Percentiles rank a stretch among this genome's conserved stretches.
These are phyloP conservation scores for Agriopis aurantiaria DNA, from an alignment of 2,888 invertebrate genomes.

Conservation along the genomic window DNA sequence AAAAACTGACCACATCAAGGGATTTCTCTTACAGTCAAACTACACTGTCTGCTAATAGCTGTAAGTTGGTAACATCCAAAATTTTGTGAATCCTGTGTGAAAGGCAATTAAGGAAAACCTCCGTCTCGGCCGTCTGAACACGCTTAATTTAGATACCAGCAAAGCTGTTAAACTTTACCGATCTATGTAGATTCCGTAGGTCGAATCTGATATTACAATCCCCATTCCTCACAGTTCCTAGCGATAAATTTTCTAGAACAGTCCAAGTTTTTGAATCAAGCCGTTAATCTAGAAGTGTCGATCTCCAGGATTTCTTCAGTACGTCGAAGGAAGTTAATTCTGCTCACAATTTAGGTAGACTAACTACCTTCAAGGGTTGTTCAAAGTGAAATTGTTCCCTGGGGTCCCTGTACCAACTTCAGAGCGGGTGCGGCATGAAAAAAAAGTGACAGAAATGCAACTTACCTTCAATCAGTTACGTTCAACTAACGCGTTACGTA, in stretches of 20 bases:
- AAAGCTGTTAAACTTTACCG: conserved; percentile 32
- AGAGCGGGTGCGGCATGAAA: conserved; percentile 15
- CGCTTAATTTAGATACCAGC: conserved; percentile 32
- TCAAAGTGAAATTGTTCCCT: conserved; percentile 48
- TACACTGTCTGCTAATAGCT: neutral
- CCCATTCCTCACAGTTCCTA: conserved; percentile 29
- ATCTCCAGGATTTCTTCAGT: conserved; percentile 31
- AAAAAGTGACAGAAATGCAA: neutral
- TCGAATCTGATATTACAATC: conserved; percentile 26
- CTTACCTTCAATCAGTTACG: neutral
- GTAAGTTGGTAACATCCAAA: neutral
- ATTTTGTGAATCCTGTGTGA: neutral
- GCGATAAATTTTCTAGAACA: conserved; percentile 36
- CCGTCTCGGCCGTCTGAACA: conserved; percentile 10
- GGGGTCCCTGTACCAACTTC: conserved; percentile 40
- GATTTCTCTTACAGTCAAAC: too few species aligned
- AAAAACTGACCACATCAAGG: too few species aligned
- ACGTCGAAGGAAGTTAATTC: conserved; percentile 31
- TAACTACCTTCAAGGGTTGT: conserved; percentile 41
- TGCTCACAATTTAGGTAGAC: conserved; percentile 38
- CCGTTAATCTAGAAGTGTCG: conserved; percentile 31
- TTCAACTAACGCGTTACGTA: too few species aligned
- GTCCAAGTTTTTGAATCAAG: conserved; percentile 30
- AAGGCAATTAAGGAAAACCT: conserved; percentile 9
- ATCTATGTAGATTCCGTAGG: conserved; percentile 27